These are phyloP conservation scores for Macrophya alboannulata DNA, from an alignment of 2,888 invertebrate species.

Conservation along the genomic window DNA sequence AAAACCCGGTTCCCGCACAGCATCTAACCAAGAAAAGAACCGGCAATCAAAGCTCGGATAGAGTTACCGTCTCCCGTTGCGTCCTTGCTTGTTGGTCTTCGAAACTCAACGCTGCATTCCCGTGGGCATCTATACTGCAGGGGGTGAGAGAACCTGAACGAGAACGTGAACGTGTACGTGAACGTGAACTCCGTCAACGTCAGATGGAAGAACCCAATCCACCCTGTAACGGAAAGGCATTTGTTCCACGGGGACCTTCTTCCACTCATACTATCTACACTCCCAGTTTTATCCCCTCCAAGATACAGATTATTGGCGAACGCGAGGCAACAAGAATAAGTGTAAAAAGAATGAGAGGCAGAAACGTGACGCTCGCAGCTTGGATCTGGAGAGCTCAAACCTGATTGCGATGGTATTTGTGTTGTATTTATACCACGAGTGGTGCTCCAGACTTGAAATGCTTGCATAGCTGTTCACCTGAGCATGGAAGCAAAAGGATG, in stretches of 20 bases:
- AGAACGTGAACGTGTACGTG: not conserved
- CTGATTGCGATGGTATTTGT: not conserved
- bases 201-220: constrained; percentile 41
- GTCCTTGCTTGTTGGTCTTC: not conserved
- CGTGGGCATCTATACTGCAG: constrained; percentile 2
- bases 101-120: constrained; percentile 38
- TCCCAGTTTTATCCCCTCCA: constrained; percentile 1
- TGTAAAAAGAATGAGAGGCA: not conserved
- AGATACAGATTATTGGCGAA: not conserved
- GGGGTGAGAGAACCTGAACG: constrained; percentile 9
- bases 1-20: not conserved
- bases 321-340: not conserved
- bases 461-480: constrained; percentile 17
- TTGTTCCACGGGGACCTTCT: constrained; percentile 37
- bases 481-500: not conserved
- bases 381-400: not conserved
- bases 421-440: not conserved
- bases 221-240: constrained; percentile 29
- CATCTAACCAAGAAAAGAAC: not conserved
- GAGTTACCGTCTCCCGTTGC: constrained; percentile 30
- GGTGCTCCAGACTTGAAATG: constrained; percentile 16
- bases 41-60: constrained; percentile 48
- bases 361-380: not conserved
- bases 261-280: not conserved
- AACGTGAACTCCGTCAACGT: constrained; percentile 41